Percentiles rank a stretch among this genome's conserved stretches.
phyloP scores from a whole-genome alignment of 2,113 vertebrate genomes.

The Ceyx melanurus region DNA sequence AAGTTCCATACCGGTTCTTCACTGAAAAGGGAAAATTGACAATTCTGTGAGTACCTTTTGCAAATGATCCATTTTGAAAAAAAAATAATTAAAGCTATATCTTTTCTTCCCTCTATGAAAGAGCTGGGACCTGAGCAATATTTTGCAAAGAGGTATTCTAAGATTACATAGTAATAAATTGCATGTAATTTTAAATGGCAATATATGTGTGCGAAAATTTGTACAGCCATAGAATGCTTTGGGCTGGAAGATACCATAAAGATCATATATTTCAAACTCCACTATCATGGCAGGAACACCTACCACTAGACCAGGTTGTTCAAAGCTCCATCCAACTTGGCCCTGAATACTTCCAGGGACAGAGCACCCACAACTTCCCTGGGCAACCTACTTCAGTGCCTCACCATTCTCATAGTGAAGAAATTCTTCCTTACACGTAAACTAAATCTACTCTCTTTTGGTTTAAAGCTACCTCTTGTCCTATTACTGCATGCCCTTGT shows the following conservation, averaged over 20 bases:
- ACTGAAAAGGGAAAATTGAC: neutral
- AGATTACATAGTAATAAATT: neutral
- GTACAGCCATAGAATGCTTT: neutral
- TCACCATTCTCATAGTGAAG: neutral
- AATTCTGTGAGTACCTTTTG: neutral
- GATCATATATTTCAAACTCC: neutral
- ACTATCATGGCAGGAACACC: neutral
- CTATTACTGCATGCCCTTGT: neutral
- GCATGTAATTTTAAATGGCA: neutral
- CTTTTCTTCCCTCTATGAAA: neutral
- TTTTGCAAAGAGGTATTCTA: neutral
- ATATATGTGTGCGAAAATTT: neutral
- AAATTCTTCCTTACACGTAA: neutral
- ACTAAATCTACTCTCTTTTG: neutral
- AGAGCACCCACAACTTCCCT: neutral
- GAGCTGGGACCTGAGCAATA: neutral
- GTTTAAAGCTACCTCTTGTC: neutral
- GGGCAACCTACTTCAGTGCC: neutral
- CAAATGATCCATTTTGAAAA: neutral
- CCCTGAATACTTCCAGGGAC: neutral
- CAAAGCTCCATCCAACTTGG: neutral
- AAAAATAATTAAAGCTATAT: rapidly evolving
- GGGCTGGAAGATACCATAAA: neutral
- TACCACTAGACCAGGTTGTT: neutral
- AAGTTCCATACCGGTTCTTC: neutral